Evolutionary conservation across 2,888 invertebrate species (phyloP), one percentile per base, ranked within the genome.

Genomic region (Nomada lathburiana): DNA sequence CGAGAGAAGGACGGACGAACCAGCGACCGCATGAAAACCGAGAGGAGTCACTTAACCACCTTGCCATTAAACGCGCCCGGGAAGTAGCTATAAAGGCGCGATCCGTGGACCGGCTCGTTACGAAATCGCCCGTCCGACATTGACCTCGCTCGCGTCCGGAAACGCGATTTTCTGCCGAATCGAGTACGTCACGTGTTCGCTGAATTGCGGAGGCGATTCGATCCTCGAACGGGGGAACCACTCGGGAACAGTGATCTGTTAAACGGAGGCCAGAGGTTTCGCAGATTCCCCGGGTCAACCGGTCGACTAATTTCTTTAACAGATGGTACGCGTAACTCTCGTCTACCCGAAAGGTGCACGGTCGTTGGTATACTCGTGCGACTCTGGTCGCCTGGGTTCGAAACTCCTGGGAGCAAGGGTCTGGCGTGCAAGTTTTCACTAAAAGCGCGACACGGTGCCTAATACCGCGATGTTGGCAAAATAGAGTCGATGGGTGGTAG

Each of bases 21-120:
- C 47, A 42, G 69, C 16, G 57, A 26, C 11, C 50, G 67, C 57
- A 67, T 81, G 76, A 80, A 80, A 76, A 83, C 63, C 60, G 70
- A 85, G 76, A 67, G 55, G 62, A 62, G 75, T 83, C 86, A 75
- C 74, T 88, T 86, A 86, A 83, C 86, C 83, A 73, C 68, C 76
- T 69, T 74, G 81, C 83, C 76, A 83, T 88, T 88, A 85, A 82
- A 79, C 86, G 71, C 70, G 63, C 47, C 71, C 78, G 78, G 77
- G 73, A 78, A 82, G 82, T 62, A 76, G 73, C 63, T 62, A 73
- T 36, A 55, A 72, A 82, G 64, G 63, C 50, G 73, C 65, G 36
- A 78, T 75, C 62, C 63, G 18, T 63, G 50, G 50, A 53, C 73
- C 44, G 47, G 50, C 70, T 82, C 53, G 72, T 86, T 82, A 80